Evolutionary conservation across 1,140 invertebrate genomes (phyloP), one percentile per base, ranked within the genome.

Genomic region (Ganaspis sp.): DNA sequence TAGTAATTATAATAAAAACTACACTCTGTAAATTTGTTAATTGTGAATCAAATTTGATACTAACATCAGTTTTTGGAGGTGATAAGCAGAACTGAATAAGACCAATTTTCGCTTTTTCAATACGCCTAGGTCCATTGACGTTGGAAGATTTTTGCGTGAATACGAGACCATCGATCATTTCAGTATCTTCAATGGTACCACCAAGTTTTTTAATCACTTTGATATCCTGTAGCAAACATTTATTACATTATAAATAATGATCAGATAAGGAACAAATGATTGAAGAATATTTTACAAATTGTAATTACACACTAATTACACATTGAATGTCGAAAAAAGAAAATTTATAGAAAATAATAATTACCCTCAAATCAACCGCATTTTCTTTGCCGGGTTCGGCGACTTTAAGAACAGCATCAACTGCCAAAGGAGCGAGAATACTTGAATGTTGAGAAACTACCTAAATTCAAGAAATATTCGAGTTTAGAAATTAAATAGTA

Each of bases 61-160:
- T 94, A 92, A 98, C 97, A 93, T 99, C 98, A 77, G 99, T 99
- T 92, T 99, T 99, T 9, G 99, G 99, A 74, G 99, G 98, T 53
- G 99, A 99, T 90, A 99, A 98, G 90, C 99, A 99, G 89, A 99
- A 99, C 89, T 99, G 99, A 83, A 99, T 99, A 0, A 99, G 94
- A 79, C 97, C 99, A 92, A 99, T 99, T 92, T 99, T 99, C 2
- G 98, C 98, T 90, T 99, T 99, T 88, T 99, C 99, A 79, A 99
- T 93, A 85, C 95, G 95, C 81, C 95, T 97, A 0, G 98, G 97
- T 4, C 98, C 98, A 89, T 97, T 98, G 49, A 96, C 94, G 86
- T 98, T 98, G 21, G 96, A 94, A 12, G 96, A 94, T 89, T 95
- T 96, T 86, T 98, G 97, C 42, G 96, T 96, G 79, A 99, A 98